Evolutionary conservation across 2,113 vertebrate genomes (phyloP).

Genomic region (Triplophysa tibetana): DNA sequence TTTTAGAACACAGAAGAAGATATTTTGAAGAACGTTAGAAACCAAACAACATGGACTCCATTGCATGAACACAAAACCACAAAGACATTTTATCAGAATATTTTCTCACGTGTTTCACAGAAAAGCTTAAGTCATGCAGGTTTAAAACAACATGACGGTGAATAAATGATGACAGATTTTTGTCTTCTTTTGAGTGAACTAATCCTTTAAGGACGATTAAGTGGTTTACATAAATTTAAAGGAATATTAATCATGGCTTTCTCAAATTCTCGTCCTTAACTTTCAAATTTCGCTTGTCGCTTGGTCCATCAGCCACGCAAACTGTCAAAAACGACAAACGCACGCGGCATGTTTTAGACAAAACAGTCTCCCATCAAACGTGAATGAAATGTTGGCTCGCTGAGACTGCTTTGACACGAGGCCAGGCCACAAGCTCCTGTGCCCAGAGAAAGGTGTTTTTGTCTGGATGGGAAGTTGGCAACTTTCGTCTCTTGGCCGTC

Average conservation of each 20-base stretch:
- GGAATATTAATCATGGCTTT: slow-evolving; percentile 29
- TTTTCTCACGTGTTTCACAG: too few species aligned
- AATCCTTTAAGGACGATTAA: not conserved
- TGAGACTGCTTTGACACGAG: slow-evolving; percentile 63
- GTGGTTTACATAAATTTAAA: slow-evolving; percentile 1
- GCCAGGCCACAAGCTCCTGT: slow-evolving; percentile 66
- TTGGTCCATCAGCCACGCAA: slow-evolving; percentile 52
- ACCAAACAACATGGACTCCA: too few species aligned
- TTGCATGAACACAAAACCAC: too few species aligned
- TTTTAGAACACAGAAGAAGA: too few species aligned
- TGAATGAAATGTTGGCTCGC: slow-evolving; percentile 64
- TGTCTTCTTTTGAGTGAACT: too few species aligned
- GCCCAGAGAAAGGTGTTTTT: slow-evolving; percentile 76
- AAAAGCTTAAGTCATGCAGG: too few species aligned
- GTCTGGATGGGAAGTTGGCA: slow-evolving; percentile 68
- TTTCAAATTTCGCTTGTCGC: slow-evolving; percentile 43
- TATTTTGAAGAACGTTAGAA: too few species aligned
- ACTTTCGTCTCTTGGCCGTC: slow-evolving; percentile 54
- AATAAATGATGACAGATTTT: too few species aligned
- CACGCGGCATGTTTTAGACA: slow-evolving; percentile 68
- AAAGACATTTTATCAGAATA: too few species aligned
- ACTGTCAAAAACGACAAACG: slow-evolving; percentile 74
- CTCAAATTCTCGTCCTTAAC: slow-evolving; percentile 19
- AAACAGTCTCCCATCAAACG: slow-evolving; percentile 69
- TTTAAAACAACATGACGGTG: too few species aligned